A percentile compares a stretch with the other conserved stretches of the same genome.
These are phyloP conservation scores for Sebastes kiyomatsui DNA, from an alignment of 2,797 vertebrate species.

Conservation along the genomic window DNA sequence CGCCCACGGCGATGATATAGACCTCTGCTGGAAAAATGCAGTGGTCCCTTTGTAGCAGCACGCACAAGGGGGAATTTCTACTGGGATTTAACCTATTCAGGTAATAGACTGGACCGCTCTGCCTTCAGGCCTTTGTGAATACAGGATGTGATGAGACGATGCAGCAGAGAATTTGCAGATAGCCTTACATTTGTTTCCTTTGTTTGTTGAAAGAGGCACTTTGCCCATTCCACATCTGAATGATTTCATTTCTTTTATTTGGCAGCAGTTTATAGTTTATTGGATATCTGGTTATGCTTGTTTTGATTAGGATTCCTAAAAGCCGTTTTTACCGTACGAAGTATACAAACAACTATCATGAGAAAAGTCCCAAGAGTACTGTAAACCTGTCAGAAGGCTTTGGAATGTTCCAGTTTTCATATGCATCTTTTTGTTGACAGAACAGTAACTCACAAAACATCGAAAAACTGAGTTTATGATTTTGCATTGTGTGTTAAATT, in stretches of 20 bases:
- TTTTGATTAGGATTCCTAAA: slow-evolving; percentile 47
- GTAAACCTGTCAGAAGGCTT: slow-evolving; percentile 1
- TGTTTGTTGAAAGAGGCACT: slow-evolving; percentile 44
- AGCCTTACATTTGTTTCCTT: slow-evolving; percentile 7
- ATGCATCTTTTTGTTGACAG: background rate
- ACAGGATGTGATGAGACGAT: background rate
- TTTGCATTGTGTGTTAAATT: background rate
- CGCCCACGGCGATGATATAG: slow-evolving; percentile 8
- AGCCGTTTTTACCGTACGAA: slow-evolving; percentile 18
- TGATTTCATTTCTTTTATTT: slow-evolving; percentile 29
- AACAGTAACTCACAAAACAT: background rate
- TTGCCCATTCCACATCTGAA: slow-evolving; percentile 29
- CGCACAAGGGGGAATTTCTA: background rate
- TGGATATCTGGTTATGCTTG: slow-evolving; percentile 28
- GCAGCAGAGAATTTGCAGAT: slow-evolving; percentile 9
- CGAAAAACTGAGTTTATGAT: background rate
- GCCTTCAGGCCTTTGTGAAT: background rate
- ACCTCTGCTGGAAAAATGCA: slow-evolving; percentile 25
- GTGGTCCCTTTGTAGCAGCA: background rate
- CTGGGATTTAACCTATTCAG: slow-evolving; percentile 12
- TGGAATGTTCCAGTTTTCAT: background rate
- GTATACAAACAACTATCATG: slow-evolving; percentile 23
- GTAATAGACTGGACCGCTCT: slow-evolving; percentile 5
- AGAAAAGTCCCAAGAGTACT: background rate
- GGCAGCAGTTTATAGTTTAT: slow-evolving; percentile 17